Percentiles rank a stretch among this genome's conserved stretches.
Conservation (phyloP, 1,140 invertebrate genomes). For the Drosophila bocqueti region DNA sequence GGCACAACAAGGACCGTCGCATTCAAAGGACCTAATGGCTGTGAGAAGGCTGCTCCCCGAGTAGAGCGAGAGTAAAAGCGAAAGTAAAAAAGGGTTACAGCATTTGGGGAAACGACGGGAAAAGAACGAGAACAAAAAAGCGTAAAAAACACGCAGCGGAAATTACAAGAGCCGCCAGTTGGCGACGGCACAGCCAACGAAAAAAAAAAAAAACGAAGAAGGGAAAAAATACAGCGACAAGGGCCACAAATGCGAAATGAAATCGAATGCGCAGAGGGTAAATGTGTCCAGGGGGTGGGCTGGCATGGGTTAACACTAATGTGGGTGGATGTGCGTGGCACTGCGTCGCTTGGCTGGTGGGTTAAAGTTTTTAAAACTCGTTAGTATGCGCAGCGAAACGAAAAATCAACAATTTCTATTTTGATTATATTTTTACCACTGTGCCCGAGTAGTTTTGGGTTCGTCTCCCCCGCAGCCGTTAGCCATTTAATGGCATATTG, state of each 20-base stretch:
- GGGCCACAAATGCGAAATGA: slow-evolving; percentile 76
- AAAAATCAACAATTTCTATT: slow-evolving; percentile 84
- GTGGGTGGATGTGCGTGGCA: slow-evolving; percentile 35
- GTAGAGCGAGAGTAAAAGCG: slow-evolving; percentile 45
- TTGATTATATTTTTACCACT: slow-evolving; percentile 73
- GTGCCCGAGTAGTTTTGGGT: slow-evolving; percentile 29
- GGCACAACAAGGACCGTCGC: slow-evolving; percentile 35
- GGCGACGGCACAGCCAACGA: slow-evolving; percentile 34
- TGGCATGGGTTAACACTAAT: slow-evolving; percentile 60
- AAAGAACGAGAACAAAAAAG: slow-evolving; percentile 24
- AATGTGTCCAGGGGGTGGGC: slow-evolving; percentile 54
- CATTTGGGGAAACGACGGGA: slow-evolving; percentile 21
- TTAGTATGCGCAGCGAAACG: slow-evolving; percentile 81
- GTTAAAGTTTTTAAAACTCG: slow-evolving; percentile 71
- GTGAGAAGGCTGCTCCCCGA: slow-evolving; percentile 37
- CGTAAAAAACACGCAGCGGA: slow-evolving; percentile 61
- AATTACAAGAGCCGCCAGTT: slow-evolving; percentile 80
- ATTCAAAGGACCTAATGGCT: slow-evolving; percentile 71
- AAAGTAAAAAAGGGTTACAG: slow-evolving; percentile 68
- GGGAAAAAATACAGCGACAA: slow-evolving; percentile 29
- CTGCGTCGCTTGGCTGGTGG: slow-evolving; percentile 36
- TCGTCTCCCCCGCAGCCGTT: slow-evolving; percentile 12
- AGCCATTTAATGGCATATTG: slow-evolving; percentile 51
- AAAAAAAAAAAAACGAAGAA: slow-evolving; percentile 22
- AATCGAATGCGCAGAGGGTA: slow-evolving; percentile 66